Evolutionary conservation across 2,113 vertebrate genomes (phyloP).

Genomic region (Anarhynchus alexandrinus): DNA sequence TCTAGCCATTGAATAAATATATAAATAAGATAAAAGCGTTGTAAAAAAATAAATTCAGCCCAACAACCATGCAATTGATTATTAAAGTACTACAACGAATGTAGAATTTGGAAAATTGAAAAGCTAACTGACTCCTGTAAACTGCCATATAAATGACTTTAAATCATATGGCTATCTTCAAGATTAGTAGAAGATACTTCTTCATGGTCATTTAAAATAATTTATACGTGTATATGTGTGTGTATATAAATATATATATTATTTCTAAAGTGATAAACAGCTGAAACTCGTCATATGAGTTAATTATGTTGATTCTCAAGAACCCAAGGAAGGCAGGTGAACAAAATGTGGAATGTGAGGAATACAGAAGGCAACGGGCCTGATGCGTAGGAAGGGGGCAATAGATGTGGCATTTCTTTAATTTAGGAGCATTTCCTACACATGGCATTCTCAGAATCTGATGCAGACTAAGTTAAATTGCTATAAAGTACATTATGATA

Average conservation of each 20-base stretch:
- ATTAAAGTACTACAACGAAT: neutral
- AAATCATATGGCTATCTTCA: neutral
- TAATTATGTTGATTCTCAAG: neutral
- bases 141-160: neutral
- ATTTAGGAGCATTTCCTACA: neutral
- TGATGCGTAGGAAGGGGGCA: neutral
- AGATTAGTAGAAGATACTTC: neutral
- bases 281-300: neutral
- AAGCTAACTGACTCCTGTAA: neutral
- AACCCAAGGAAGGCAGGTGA: neutral
- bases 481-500: neutral
- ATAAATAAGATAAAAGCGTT: slow-evolving; percentile 33
- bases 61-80: slow-evolving; percentile 1
- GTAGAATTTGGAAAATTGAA: neutral
- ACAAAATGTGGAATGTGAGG: neutral
- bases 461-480: neutral
- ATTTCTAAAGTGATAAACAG: neutral
- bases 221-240: neutral
- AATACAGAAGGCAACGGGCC: neutral
- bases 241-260: neutral
- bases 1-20: slow-evolving; percentile 4
- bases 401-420: neutral
- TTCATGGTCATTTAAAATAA: neutral
- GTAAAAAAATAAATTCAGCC: neutral
- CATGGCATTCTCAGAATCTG: neutral